A percentile compares a stretch with the other conserved stretches of the same genome.
Evolutionary conservation across 1,140 invertebrate species (phyloP).

Genomic region (Thaumetopoea pityocampa): DNA sequence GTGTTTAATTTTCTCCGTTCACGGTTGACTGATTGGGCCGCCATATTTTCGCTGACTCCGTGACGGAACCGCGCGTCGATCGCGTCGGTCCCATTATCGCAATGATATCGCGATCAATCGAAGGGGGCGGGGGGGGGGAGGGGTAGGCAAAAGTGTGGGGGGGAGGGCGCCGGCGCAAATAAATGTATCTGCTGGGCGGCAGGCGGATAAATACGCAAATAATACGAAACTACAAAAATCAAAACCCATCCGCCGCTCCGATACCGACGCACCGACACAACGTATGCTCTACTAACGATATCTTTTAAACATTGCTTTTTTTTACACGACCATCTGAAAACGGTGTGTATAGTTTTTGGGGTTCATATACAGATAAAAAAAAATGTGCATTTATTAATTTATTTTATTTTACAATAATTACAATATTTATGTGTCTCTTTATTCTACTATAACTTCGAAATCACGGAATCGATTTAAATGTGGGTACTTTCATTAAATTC

Average conservation of each 20-base stretch:
- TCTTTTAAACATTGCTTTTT: too few species aligned
- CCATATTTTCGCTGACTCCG: constrained; percentile 53
- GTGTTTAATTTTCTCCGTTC: constrained; percentile 6
- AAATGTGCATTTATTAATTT: too few species aligned
- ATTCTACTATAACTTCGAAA: too few species aligned
- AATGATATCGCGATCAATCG: constrained; percentile 75
- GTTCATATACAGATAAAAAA: too few species aligned
- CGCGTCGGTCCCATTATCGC: constrained; percentile 66
- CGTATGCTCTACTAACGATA: constrained; percentile 54
- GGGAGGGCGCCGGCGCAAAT: constrained; percentile 50
- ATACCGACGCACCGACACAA: constrained; percentile 29
- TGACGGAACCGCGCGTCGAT: constrained; percentile 57
- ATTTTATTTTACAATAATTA: too few species aligned
- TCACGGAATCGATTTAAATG: too few species aligned
- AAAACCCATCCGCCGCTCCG: constrained; percentile 74
- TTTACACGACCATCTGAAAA: too few species aligned
- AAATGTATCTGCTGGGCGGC: constrained; percentile 71
- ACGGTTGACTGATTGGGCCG: constrained; percentile 28
- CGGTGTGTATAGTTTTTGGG: too few species aligned
- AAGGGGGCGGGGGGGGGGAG: constrained; percentile 35
- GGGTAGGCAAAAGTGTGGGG: constrained; percentile 19
- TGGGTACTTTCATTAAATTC: too few species aligned
- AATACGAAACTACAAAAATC: constrained; percentile 76
- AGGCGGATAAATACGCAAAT: constrained; percentile 74
- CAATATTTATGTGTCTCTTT: too few species aligned